Conservation (phyloP, 2,888 invertebrate genomes). For the Suillia variegata region DNA sequence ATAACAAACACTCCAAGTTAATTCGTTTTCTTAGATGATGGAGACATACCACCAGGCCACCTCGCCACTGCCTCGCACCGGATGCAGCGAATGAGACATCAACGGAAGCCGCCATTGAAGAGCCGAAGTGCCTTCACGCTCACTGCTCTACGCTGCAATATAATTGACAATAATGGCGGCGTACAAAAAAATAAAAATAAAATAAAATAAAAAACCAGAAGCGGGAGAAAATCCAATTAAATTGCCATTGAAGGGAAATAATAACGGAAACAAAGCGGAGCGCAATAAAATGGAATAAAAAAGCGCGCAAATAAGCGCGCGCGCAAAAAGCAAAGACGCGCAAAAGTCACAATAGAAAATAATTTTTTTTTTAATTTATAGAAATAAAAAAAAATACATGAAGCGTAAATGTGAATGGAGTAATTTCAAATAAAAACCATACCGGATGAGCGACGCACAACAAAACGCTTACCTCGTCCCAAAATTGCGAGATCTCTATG, state of each 20-base stretch:
- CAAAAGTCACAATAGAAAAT: too few relatives aligned
- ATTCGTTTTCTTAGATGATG: constrained; percentile 52
- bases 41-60: too few relatives aligned
- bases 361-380: too few relatives aligned
- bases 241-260: constrained; percentile 57
- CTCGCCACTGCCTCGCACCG: neutral
- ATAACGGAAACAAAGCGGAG: constrained; percentile 53
- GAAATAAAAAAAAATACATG: neutral
- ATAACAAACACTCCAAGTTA: constrained; percentile 59
- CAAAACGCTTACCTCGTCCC: constrained; percentile 51
- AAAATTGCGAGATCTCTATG: constrained; percentile 67
- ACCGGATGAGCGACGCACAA: too few relatives aligned
- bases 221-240: constrained; percentile 58
- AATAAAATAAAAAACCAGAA: too few relatives aligned
- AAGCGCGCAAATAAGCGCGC: constrained; percentile 30
- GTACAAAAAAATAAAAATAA: constrained; percentile 20
- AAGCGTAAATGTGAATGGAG: constrained; percentile 24
- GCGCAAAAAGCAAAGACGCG: constrained; percentile 44
- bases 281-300: constrained; percentile 34
- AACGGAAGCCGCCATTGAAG: neutral
- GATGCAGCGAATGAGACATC: constrained; percentile 11
- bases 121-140: constrained; percentile 3
- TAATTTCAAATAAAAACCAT: too few relatives aligned
- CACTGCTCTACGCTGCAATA: constrained; percentile 26
- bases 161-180: constrained; percentile 52